phyloP scores from a whole-genome alignment of 2,113 vertebrate genomes.

The Callospermophilus lateralis region DNA sequence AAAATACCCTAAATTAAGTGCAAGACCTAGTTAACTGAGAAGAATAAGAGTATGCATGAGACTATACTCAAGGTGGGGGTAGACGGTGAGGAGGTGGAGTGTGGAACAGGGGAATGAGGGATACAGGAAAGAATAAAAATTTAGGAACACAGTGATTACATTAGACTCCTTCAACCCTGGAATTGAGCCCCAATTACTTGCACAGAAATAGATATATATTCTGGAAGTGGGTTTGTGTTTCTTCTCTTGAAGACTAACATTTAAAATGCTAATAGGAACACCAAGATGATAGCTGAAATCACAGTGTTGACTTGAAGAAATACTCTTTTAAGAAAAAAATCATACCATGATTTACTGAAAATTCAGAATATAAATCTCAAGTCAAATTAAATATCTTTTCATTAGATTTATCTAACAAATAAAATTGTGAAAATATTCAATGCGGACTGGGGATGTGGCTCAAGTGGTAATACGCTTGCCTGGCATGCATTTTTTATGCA shows the following conservation, averaged over 20 bases:
- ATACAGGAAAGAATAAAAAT: not conserved
- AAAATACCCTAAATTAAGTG: not conserved
- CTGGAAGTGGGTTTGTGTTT: not conserved
- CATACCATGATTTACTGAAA: constrained; percentile 12
- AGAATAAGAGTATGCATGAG: not conserved
- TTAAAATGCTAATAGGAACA: not conserved
- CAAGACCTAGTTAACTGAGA: not conserved
- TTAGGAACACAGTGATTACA: not conserved
- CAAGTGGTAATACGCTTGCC: too few species aligned
- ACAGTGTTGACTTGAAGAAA: constrained; percentile 37
- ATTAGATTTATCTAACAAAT: constrained; percentile 34
- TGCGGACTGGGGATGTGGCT: too few species aligned
- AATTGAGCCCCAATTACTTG: not conserved
- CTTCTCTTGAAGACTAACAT: not conserved
- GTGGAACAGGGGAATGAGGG: not conserved
- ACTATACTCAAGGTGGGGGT: not conserved
- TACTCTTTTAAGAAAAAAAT: not conserved
- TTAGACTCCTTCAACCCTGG: not conserved
- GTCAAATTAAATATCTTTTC: not conserved
- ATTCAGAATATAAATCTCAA: constrained; percentile 7
- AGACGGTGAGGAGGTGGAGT: not conserved
- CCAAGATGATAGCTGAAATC: not conserved
- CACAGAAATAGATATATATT: not conserved
- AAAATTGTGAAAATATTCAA: constrained; percentile 55
- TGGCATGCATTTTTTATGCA: too few species aligned